Evolutionary conservation across 1,140 invertebrate genomes (phyloP), one percentile per base, ranked within the genome.

Genomic region (Lithobius niger): DNA sequence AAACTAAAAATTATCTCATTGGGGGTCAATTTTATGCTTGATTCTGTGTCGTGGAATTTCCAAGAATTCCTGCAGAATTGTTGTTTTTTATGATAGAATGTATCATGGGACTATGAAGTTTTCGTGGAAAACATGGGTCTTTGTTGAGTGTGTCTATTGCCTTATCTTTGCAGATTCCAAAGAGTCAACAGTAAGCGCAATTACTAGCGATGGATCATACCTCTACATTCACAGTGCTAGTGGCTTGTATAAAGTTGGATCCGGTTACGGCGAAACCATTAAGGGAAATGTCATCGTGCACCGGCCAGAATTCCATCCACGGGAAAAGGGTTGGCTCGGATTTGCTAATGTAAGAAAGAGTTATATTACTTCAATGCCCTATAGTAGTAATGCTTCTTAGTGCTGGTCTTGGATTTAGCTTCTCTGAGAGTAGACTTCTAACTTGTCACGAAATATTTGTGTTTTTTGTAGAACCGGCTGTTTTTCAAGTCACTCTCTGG

Each of bases 191-290:
- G 59, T 60, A 10, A 64, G 60, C 49, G 62, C 62, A 50, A 77
- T 90, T 65, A 83, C 81, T 2, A 88, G 86, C 65, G 91, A 96
- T 74, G 92, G 93, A 22, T 80, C 82, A 59, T 92, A 82, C 69
- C 73, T 97, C 24, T 96, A 91, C 70, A 69, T 96, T 2, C 81
- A 83, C 64, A 83, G 79, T 62, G 79, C 81, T 0, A 57, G 62
- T 44, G 82, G 79, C 64, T 73, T 94, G 45, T 76, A 87, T 27
- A 95, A 96, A 75, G 82, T 97, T 61, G 92, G 92, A 4, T 89
- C 89, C 59, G 92, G 93, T 19, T 94, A 90, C 71, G 83, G 84
- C 36, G 87, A 84, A 60, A 92, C 91, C 13, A 79, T 91, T 57
- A 86, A 84, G 73, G 89, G 88, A 26, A 84, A 88, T 68, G 71